These are phyloP conservation scores for Sepioteuthis lessoniana DNA, from an alignment of 2,888 invertebrate genomes.

Conservation along the genomic window DNA sequence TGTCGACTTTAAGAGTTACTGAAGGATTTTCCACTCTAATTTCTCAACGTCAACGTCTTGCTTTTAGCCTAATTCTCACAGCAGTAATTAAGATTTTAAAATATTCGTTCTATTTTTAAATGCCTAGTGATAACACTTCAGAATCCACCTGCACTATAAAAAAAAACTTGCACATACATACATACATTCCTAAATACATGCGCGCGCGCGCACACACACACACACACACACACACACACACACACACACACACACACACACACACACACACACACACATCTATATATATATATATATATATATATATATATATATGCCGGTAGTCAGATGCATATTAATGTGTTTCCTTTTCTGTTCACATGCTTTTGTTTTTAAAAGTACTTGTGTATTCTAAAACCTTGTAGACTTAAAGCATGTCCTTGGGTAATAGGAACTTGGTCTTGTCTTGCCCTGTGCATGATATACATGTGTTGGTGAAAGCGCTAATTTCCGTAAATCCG, in stretches of 20 bases:
- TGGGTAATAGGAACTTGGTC: too few relatives aligned
- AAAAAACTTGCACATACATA: background rate
- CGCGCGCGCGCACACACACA: too few relatives aligned
- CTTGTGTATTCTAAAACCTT: too few relatives aligned
- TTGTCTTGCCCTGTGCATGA: too few relatives aligned
- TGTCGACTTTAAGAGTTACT: too few relatives aligned
- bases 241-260: too few relatives aligned
- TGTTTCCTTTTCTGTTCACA: too few relatives aligned
- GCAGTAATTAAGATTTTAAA: background rate
- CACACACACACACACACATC: background rate
- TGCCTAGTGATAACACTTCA: background rate
- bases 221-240: too few relatives aligned
- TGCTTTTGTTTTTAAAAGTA: too few relatives aligned
- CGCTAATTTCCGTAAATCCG: too few relatives aligned
- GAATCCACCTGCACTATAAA: background rate
- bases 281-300: background rate
- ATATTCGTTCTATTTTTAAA: background rate
- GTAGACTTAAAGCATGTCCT: too few relatives aligned
- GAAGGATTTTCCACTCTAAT: background rate
- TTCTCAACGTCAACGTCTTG: background rate
- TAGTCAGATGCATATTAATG: background rate
- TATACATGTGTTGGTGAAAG: too few relatives aligned
- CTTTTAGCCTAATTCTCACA: background rate
- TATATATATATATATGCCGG: background rate
- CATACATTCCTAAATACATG: background rate